Evolutionary conservation across 2,797 vertebrate species (phyloP).

Genomic region (Antennarius maculatus): DNA sequence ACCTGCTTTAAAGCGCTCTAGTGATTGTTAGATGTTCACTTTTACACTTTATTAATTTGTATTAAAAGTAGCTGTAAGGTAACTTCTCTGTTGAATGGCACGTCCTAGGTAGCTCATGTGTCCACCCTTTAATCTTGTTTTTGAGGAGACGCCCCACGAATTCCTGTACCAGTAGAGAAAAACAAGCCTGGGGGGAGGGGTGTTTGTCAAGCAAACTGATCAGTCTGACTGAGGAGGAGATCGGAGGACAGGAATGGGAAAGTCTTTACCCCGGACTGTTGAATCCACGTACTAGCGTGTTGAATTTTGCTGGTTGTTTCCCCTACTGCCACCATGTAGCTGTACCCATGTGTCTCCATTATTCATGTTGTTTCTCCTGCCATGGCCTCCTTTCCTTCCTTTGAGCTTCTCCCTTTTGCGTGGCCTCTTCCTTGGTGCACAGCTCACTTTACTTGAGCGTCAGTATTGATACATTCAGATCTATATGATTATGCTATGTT

Average conservation of each 20-base stretch:
- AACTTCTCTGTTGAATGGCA: background rate
- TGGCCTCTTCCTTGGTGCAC: slow-evolving; percentile 9
- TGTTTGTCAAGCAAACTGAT: slow-evolving; percentile 40
- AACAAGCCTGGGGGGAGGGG: slow-evolving; percentile 48
- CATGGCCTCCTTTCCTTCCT: background rate
- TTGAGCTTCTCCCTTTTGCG: slow-evolving; percentile 18
- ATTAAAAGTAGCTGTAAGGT: background rate
- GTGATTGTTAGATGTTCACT: background rate
- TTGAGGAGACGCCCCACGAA: slow-evolving; percentile 48
- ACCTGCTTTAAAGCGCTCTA: no score
- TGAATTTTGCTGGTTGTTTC: slow-evolving; percentile 20
- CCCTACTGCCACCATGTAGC: background rate
- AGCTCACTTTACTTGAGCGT: slow-evolving; percentile 11
- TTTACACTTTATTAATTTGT: background rate
- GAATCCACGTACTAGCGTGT: background rate
- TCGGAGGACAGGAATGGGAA: background rate
- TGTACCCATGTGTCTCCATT: slow-evolving; percentile 2
- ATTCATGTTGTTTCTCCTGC: background rate
- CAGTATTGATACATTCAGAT: slow-evolving; percentile 2
- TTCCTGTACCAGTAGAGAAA: slow-evolving; percentile 54
- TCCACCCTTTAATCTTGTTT: slow-evolving; percentile 51
- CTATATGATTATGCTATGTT: no score
- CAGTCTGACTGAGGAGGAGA: slow-evolving; percentile 30
- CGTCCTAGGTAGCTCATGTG: slow-evolving; percentile 32
- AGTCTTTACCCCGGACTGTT: slow-evolving; percentile 9